A percentile compares a stretch with the other conserved stretches of the same genome.
Conservation (phyloP, 2,113 vertebrate species). For the Struthidea cinerea region DNA sequence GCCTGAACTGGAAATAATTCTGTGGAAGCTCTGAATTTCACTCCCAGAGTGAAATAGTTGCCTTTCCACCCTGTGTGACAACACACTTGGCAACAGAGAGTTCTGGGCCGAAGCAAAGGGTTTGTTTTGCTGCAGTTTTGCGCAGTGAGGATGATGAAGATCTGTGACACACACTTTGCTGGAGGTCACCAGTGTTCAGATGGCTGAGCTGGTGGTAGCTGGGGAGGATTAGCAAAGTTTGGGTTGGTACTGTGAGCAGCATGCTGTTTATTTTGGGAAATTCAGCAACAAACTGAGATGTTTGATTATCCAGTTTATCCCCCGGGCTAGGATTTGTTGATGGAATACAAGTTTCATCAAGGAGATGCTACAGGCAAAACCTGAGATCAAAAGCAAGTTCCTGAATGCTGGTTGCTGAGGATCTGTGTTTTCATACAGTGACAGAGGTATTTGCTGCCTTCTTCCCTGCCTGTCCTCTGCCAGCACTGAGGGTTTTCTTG, state of each 20-base stretch:
- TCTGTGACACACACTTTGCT: fast-evolving
- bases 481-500: background rate
- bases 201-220: background rate
- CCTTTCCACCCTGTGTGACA: background rate
- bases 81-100: background rate
- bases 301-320: background rate
- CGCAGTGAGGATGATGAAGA: background rate
- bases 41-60: fast-evolving
- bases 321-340: background rate
- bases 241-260: background rate
- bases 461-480: background rate
- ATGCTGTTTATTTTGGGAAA: background rate
- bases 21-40: background rate
- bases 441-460: background rate
- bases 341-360: background rate
- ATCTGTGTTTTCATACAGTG: background rate
- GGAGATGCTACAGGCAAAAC: background rate
- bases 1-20: background rate
- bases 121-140: background rate
- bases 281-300: background rate
- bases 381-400: background rate
- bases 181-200: background rate
- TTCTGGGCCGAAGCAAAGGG: background rate
- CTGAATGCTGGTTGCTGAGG: background rate
- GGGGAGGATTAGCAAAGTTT: background rate